Percentiles rank a stretch among this genome's conserved stretches.
phyloP scores from a whole-genome alignment of 2,113 vertebrate species.

The Atlantisia rogersi region DNA sequence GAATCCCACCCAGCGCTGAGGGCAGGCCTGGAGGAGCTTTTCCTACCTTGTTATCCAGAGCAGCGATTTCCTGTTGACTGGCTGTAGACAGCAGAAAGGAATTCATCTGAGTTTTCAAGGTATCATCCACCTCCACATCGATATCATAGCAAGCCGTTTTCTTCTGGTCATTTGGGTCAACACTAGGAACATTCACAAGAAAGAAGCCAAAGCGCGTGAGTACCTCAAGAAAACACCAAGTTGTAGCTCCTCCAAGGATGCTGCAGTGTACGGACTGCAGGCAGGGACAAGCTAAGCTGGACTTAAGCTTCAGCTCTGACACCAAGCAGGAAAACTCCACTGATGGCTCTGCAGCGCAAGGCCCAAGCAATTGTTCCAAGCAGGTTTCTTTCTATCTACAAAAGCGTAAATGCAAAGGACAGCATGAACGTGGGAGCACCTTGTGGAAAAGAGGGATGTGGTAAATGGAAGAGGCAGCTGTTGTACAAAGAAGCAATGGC shows the following conservation, averaged over 20 bases:
- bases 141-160: conserved; percentile 99
- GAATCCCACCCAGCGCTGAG: background rate
- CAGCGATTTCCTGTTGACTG: conserved; percentile 98
- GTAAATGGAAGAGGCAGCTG: background rate
- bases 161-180: conserved; percentile 99
- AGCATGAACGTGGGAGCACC: background rate
- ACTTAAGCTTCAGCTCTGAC: background rate
- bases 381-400: background rate
- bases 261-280: fast-evolving
- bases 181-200: conserved; percentile 70
- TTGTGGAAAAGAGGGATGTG: background rate
- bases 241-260: background rate
- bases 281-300: background rate
- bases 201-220: background rate
- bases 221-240: background rate
- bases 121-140: conserved; percentile 99
- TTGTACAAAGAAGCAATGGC: background rate
- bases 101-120: conserved; percentile 99
- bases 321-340: background rate
- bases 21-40: background rate
- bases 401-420: background rate
- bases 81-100: conserved; percentile 97
- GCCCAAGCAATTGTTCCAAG: background rate
- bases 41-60: conserved; percentile 95
- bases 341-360: background rate